These are phyloP conservation scores for Coreius guichenoti DNA, from an alignment of 2,797 vertebrate genomes.

Conservation along the genomic window DNA sequence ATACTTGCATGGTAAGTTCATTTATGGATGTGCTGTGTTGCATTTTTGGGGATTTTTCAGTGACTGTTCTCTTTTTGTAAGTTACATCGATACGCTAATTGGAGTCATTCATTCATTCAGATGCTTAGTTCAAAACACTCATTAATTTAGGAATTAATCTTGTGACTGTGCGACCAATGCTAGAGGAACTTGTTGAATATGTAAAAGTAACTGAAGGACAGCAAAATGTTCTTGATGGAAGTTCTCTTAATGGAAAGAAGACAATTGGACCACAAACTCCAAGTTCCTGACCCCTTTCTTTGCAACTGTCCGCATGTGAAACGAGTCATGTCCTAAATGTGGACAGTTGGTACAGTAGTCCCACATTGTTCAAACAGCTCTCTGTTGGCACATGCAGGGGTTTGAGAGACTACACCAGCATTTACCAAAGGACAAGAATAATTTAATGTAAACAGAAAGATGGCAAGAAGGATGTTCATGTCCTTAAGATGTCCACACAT, in stretches of 20 bases:
- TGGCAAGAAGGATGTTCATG: slow-evolving; percentile 1
- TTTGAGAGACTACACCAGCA: not conserved
- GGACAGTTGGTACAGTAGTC: not conserved
- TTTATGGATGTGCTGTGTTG: slow-evolving; percentile 25
- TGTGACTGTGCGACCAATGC: not conserved
- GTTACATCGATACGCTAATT: not conserved
- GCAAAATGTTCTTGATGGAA: not conserved
- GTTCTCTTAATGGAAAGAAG: not conserved
- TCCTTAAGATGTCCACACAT: slow-evolving; percentile 18
- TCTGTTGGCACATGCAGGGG: not conserved
- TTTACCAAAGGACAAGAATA: slow-evolving; percentile 6
- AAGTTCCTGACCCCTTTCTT: not conserved
- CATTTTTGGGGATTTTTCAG: slow-evolving; percentile 2
- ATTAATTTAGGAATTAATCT: not conserved
- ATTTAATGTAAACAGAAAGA: not conserved
- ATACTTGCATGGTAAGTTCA: slow-evolving; percentile 39
- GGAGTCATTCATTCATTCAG: not conserved
- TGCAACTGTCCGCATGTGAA: not conserved
- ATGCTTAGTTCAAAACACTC: not conserved
- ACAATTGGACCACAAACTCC: not conserved
- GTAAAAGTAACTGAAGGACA: not conserved
- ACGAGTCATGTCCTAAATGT: not conserved
- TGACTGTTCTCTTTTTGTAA: slow-evolving; percentile 4
- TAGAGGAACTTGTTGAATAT: not conserved
- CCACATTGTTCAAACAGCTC: not conserved